Base-by-base conservation (phyloP, 2,113 vertebrate genomes). In the Nymphicus hollandicus region DNA sequence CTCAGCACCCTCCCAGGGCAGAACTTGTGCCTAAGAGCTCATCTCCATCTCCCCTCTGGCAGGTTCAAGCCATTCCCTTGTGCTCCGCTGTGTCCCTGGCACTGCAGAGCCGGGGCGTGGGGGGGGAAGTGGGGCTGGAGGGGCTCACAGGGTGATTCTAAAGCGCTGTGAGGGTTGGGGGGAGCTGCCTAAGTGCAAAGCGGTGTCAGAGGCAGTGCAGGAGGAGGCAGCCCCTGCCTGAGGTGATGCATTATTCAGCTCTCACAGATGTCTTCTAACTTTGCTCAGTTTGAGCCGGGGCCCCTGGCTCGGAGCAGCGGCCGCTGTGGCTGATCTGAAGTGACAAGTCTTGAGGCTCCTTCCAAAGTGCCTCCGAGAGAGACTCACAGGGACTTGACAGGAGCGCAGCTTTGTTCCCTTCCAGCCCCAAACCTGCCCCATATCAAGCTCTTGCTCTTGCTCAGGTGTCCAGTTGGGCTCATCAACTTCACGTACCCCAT, bases 141-240 rank as follows among this genome's bases (percentile, higher is more conserved):
- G 15, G 14, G 8, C 46, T 77, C 16, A 0, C 15, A 2, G 85
- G 88, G 81, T 92, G 96, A 95, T 92, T 78, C 86, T 91, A 69
- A 95, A 89, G 83, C 44, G 3, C 83, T 84, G 64, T 93, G 94
- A 81, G 90, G 55, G 89, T 89, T 39, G 65, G 0, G 11, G 35
- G 88, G 72, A 9, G 91, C 89, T 74, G 85, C 78, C 69, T 95
- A 93, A 96, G 96, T 95, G 96, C 93, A 91, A 93, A 95, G 84
- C 7, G 81, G 44, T 95, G 96, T 95, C 2, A 12, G 71, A 81
- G 68, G 50, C 33, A 8, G 55, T 56, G 24, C 44, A 50, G 76
- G 18, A 31, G 82, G 88, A 24, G 81, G 80, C 90, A 7, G 79
- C 76, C 66, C 58, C 4, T 3, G 43, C 65, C 0, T 2, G 33